Conservation (phyloP, 2,888 invertebrate species). For the Drosophila eohydei region DNA sequence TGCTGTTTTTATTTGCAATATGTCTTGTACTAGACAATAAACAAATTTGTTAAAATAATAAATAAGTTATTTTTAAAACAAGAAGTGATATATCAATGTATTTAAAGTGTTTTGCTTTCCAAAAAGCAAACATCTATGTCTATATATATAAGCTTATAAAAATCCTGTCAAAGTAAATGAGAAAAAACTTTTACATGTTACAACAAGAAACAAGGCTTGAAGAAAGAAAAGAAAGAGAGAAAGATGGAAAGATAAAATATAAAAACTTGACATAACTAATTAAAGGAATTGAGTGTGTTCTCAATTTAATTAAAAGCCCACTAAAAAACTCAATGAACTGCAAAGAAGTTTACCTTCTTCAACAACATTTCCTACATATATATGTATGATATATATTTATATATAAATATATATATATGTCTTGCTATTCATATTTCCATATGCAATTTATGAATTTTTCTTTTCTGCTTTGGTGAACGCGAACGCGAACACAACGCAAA, state of each 20-base stretch:
- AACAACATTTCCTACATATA: not conserved
- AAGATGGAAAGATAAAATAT: slow-evolving; percentile 3
- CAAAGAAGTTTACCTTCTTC: slow-evolving; percentile 5
- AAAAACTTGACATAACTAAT: slow-evolving; percentile 18
- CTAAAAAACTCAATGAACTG: slow-evolving; percentile 13
- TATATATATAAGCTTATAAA: not conserved
- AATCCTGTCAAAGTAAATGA: slow-evolving; percentile 1
- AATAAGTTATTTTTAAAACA: not conserved
- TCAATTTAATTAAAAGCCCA: slow-evolving; percentile 13
- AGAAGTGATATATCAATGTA: too few relatives aligned
- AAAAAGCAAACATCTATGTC: not conserved
- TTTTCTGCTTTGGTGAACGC: slow-evolving; percentile 15
- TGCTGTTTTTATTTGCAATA: too few relatives aligned
- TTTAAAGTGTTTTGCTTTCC: not conserved
- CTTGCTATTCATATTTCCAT: slow-evolving; percentile 54
- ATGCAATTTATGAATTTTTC: slow-evolving; percentile 48
- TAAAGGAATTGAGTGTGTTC: slow-evolving; percentile 8
- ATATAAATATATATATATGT: slow-evolving; percentile 3
- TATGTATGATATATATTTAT: not conserved
- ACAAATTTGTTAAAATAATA: too few relatives aligned
- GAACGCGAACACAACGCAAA: slow-evolving; percentile 38
- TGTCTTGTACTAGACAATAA: too few relatives aligned
- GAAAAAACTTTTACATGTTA: slow-evolving; percentile 4
- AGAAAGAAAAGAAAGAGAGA: not conserved
- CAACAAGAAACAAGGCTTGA: not conserved